These are phyloP conservation scores for Adela reaumurella DNA, from an alignment of 2,888 invertebrate species.

Conservation along the genomic window DNA sequence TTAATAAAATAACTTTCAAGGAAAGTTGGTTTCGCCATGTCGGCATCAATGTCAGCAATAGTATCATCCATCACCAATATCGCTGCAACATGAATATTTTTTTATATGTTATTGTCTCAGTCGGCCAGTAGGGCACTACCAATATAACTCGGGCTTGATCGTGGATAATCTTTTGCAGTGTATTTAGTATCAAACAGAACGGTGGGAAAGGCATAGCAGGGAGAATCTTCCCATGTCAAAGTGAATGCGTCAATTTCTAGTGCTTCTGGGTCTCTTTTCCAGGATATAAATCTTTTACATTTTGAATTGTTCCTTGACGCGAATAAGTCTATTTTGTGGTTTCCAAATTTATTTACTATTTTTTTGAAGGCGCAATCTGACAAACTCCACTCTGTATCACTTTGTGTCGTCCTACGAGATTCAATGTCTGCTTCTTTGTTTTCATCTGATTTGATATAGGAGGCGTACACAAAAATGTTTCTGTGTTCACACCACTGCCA, in stretches of 20 bases:
- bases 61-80: too few relatives aligned
- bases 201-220: conserved; percentile 1
- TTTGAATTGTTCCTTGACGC: conserved; percentile 13
- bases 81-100: too few relatives aligned
- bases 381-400: conserved; percentile 10
- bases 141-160: conserved; percentile 6
- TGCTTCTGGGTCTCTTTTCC: conserved; percentile 1
- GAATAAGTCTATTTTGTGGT: conserved; percentile 14
- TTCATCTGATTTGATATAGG: conserved; percentile 11
- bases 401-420: conserved; percentile 8
- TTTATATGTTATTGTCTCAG: too few relatives aligned
- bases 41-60: too few relatives aligned
- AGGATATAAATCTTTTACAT: conserved; percentile 7
- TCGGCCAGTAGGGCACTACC: conserved; percentile 6
- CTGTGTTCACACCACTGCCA: conserved; percentile 12
- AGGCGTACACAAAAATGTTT: conserved; percentile 10
- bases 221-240: too few relatives aligned
- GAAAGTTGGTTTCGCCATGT: too few relatives aligned
- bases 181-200: neutral
- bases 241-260: neutral
- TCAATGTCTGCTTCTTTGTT: conserved; percentile 13
- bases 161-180: conserved; percentile 6
- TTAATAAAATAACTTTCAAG: too few relatives aligned
- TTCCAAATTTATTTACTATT: conserved; percentile 8
- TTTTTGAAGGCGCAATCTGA: conserved; percentile 3